Evolutionary conservation across 1,140 invertebrate species (phyloP).

Genomic region (Hestina assimilis): DNA sequence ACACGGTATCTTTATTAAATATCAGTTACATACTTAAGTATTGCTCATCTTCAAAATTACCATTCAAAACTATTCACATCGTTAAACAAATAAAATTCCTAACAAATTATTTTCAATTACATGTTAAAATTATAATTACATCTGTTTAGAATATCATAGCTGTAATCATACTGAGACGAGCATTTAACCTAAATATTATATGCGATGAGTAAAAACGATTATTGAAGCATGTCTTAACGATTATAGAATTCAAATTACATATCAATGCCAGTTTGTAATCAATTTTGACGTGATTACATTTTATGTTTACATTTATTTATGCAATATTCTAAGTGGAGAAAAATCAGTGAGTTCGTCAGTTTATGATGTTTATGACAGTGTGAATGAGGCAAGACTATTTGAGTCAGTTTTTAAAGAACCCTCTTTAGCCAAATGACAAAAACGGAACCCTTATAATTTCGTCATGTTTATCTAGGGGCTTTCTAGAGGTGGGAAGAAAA

Average conservation of each 20-base stretch:
- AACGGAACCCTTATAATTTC: too few relatives aligned
- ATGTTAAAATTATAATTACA: slow-evolving; percentile 7
- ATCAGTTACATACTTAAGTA: slow-evolving; percentile 3
- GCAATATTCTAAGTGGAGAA: too few relatives aligned
- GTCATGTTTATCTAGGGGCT: too few relatives aligned
- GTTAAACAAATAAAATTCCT: slow-evolving; percentile 8
- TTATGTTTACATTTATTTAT: neutral
- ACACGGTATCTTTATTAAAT: slow-evolving; percentile 1
- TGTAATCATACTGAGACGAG: neutral
- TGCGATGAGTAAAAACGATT: neutral
- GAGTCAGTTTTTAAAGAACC: too few relatives aligned
- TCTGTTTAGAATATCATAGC: neutral
- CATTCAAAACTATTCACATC: slow-evolving; percentile 5
- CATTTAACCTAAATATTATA: neutral
- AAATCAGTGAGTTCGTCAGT: too few relatives aligned
- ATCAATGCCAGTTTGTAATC: neutral
- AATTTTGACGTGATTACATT: neutral
- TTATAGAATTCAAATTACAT: neutral
- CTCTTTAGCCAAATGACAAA: too few relatives aligned
- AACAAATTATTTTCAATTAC: slow-evolving; percentile 6
- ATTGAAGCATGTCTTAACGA: neutral
- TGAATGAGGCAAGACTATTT: too few relatives aligned
- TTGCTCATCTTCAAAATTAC: slow-evolving; percentile 15
- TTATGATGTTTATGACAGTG: too few relatives aligned
- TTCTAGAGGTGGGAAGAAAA: too few relatives aligned